A percentile compares a stretch with the other conserved stretches of the same genome.
Evolutionary conservation across 2,797 vertebrate genomes (phyloP).

Genomic region (Cercopithecus diana): DNA sequence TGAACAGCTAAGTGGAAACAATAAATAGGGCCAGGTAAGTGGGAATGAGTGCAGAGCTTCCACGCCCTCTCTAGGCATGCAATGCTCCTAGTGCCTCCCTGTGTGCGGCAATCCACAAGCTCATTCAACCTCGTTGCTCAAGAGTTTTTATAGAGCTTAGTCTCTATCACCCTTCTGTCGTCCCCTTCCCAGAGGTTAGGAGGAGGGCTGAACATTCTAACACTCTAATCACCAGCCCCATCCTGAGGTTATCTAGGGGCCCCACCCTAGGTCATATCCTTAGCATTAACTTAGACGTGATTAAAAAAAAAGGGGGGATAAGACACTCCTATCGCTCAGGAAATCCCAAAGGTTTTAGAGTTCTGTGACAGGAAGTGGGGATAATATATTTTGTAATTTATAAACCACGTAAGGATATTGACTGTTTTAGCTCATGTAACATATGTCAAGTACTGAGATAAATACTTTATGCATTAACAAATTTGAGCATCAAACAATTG

Average conservation of each 20-base stretch:
- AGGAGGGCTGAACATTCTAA: neutral
- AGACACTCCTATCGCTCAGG: rapidly evolving
- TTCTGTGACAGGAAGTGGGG: neutral
- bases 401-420: neutral
- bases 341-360: neutral
- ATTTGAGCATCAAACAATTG: neutral
- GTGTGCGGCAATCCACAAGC: neutral
- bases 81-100: neutral
- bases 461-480: neutral
- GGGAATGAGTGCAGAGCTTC: neutral
- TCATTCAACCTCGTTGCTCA: neutral
- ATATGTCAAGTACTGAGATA: neutral
- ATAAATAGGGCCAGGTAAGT: neutral
- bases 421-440: neutral
- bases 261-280: neutral
- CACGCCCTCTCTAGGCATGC: too few relatives aligned
- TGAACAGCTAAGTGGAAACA: neutral
- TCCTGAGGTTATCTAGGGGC: neutral
- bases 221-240: neutral
- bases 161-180: rapidly evolving
- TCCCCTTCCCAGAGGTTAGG: neutral
- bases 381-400: neutral
- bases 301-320: neutral
- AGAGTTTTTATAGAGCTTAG: neutral
- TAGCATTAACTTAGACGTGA: too few relatives aligned